phyloP scores from a whole-genome alignment of 2,888 invertebrate species.

The Metalampra italica region DNA sequence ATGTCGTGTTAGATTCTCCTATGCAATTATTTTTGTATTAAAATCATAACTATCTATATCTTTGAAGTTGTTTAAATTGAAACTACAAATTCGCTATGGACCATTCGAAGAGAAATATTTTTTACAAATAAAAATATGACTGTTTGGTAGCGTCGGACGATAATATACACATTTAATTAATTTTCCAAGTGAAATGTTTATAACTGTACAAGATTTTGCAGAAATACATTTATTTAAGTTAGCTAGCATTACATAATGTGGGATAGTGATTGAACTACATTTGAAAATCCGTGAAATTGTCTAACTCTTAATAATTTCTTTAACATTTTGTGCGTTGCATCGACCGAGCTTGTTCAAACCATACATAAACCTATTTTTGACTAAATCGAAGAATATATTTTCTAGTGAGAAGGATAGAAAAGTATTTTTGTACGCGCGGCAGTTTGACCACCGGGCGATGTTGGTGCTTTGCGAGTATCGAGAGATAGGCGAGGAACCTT shows the following conservation, averaged over 20 bases:
- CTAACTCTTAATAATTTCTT: too few relatives aligned
- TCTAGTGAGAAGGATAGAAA: slow-evolving; percentile 11
- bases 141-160: slow-evolving; percentile 20
- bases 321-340: too few relatives aligned
- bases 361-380: background rate
- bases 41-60: slow-evolving; percentile 26
- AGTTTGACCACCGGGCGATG: slow-evolving; percentile 66
- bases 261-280: too few relatives aligned
- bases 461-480: slow-evolving; percentile 65
- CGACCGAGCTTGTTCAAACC: slow-evolving; percentile 10
- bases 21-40: slow-evolving; percentile 26
- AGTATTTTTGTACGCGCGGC: slow-evolving; percentile 47
- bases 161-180: slow-evolving; percentile 14
- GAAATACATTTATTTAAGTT: too few relatives aligned
- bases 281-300: too few relatives aligned
- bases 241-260: too few relatives aligned
- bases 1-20: background rate
- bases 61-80: background rate
- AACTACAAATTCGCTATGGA: slow-evolving; percentile 25
- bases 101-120: slow-evolving; percentile 29
- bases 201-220: too few relatives aligned
- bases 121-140: slow-evolving; percentile 26
- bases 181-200: background rate
- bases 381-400: slow-evolving; percentile 11
- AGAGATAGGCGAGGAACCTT: slow-evolving; percentile 22